Evolutionary conservation across 2,113 vertebrate species (phyloP).

Genomic region (Saccopteryx bilineata): DNA sequence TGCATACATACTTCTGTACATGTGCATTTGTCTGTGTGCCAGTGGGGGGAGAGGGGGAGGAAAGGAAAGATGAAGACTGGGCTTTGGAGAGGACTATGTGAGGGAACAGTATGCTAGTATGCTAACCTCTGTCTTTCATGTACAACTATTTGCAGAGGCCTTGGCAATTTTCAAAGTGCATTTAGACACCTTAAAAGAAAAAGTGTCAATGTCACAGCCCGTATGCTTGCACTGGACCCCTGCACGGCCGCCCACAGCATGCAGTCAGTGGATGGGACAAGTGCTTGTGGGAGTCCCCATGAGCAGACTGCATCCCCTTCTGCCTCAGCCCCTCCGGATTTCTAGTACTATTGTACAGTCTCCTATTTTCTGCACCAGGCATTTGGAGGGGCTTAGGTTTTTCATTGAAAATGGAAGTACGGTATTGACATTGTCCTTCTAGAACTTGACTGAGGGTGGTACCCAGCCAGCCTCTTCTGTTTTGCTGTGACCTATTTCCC

Average conservation of each 20-base stretch:
- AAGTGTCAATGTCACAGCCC: not conserved
- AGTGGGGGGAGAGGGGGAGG: not conserved
- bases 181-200: not conserved
- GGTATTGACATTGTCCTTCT: not conserved
- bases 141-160: not conserved
- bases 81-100: not conserved
- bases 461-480: not conserved
- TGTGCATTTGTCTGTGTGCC: not conserved
- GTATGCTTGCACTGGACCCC: not conserved
- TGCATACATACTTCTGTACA: accelerated
- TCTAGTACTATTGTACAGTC: not conserved
- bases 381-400: not conserved
- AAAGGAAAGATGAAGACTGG: not conserved
- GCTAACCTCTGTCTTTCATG: not conserved
- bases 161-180: not conserved
- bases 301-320: not conserved
- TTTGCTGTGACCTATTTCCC: not conserved
- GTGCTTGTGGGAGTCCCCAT: not conserved
- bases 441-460: not conserved
- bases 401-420: not conserved
- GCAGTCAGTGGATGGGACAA: not conserved
- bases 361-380: not conserved
- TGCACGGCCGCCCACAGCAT: no score
- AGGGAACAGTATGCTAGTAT: not conserved
- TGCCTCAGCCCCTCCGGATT: not conserved